Evolutionary conservation across 2,113 vertebrate genomes (phyloP), one percentile per base, ranked within the genome.

Genomic region (Shinisaurus crocodilurus): DNA sequence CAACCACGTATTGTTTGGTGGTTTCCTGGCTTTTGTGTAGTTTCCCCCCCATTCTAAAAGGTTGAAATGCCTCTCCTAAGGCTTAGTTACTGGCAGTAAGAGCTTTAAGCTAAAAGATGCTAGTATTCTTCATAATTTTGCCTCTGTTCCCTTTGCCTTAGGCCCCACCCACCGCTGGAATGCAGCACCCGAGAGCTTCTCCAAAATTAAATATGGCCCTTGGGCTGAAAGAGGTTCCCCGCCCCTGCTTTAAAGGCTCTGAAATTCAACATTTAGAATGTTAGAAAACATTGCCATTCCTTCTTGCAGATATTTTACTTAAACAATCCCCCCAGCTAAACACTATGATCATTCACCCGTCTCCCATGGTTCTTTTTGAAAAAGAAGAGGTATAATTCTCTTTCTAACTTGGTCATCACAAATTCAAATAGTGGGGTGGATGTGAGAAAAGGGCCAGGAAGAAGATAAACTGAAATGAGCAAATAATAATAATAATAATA

Each of bases 381-480:
- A 7, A 27, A 63, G 7, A 0, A 3, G 8, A 5, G 69, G 72
- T 81, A 91, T 86, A 93, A 92, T 75, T 91, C 81, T 20, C 12
- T 82, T 70, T 13, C 3, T 67, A 79, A 13, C 8, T 25, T 0
- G 0, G 89, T 54, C 50, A 16, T 0, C 43, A 82, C 74, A 89
- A 18, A 85, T 72, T 92, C 67, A 85, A 88, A 85, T 89, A 90
- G 65, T 34, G 92, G 77, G 43, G 40, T 60, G 90, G 72, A 85
- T 60, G 65, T 65, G 67, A 92, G 12, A 23, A 95, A 93, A 92
- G 45, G 50, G 40, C 0, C 92, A 54, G 3, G 87, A 88, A 88
- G 82, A 29, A 83, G 15, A 69, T 72, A 92, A 92, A 34, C 74
- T 82, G 65, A 1, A 1, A 85, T 25, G 34, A 93, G 90, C 34